phyloP scores from a whole-genome alignment of 2,797 vertebrate species.

The Mormyrops attenuatus region DNA sequence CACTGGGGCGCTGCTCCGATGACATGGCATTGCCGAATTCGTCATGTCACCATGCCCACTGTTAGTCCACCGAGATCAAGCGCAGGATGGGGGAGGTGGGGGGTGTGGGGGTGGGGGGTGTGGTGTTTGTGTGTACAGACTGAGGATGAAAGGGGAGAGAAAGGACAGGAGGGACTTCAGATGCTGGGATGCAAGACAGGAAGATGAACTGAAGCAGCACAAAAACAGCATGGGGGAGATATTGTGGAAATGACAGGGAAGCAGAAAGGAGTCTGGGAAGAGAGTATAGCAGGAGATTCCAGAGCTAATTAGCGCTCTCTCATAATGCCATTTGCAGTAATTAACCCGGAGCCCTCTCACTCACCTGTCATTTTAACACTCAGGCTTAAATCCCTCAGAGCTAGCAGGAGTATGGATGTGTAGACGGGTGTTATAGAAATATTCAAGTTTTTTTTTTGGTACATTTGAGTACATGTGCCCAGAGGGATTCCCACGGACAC shows the following conservation, averaged over 20 bases:
- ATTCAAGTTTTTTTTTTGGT: not conserved
- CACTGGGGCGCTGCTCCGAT: not conserved
- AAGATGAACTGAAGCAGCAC: not conserved
- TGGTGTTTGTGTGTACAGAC: not conserved
- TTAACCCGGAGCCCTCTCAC: constrained; percentile 34
- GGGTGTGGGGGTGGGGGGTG: not conserved
- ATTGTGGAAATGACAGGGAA: not conserved
- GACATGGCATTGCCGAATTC: not conserved
- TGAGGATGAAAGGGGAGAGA: not conserved
- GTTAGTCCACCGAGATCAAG: not conserved
- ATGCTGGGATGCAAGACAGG: not conserved
- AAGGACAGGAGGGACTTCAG: not conserved
- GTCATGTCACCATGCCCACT: not conserved
- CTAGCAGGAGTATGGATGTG: not conserved
- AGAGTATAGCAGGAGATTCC: constrained; percentile 16
- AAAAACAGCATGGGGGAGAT: not conserved
- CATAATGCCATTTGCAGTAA: constrained; percentile 44
- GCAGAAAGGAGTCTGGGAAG: not conserved
- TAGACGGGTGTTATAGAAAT: not conserved
- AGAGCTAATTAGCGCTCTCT: constrained; percentile 46
- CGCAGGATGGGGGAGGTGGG: not conserved
- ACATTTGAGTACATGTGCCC: not conserved
- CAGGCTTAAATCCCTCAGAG: not conserved
- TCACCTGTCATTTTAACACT: constrained; percentile 28
- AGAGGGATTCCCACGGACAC: not conserved